These are phyloP conservation scores for Oreortyx pictus DNA, from an alignment of 2,797 vertebrate species.

Conservation along the genomic window DNA sequence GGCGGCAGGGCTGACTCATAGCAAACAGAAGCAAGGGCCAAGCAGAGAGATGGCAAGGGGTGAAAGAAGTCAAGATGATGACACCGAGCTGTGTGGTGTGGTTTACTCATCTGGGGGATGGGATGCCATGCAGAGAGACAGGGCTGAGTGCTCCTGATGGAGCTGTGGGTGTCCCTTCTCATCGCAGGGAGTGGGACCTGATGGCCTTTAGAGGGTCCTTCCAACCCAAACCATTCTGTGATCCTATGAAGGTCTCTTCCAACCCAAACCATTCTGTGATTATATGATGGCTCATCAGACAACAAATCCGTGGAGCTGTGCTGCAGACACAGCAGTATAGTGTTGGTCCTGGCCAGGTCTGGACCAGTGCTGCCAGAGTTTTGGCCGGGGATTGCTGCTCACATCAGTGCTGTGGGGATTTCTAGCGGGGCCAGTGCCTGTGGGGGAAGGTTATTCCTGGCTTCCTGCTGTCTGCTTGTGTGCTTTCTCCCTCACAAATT, in stretches of 20 bases:
- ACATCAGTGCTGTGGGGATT: background rate
- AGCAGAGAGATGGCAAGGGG: background rate
- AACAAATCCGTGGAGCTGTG: rapidly evolving
- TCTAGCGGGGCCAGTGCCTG: background rate
- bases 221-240: too few species aligned
- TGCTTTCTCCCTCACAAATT: background rate
- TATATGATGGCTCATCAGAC: background rate
- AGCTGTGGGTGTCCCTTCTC: too few species aligned
- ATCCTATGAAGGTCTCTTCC: too few species aligned
- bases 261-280: too few species aligned
- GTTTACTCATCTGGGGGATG: too few species aligned
- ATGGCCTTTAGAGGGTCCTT: too few species aligned
- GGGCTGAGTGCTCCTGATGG: too few species aligned
- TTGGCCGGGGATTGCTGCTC: background rate
- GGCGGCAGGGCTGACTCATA: background rate
- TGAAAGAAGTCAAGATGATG: background rate
- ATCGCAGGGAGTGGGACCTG: too few species aligned
- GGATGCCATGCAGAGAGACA: too few species aligned
- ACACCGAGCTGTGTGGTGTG: too few species aligned
- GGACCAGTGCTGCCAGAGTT: background rate
- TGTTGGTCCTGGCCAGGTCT: background rate
- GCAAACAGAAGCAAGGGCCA: background rate
- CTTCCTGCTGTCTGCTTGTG: background rate
- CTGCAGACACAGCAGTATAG: too few species aligned
- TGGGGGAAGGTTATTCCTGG: background rate